Evolutionary conservation across 2,113 vertebrate species (phyloP), one percentile per base, ranked within the genome.

Genomic region (Catharus bicknelli): DNA sequence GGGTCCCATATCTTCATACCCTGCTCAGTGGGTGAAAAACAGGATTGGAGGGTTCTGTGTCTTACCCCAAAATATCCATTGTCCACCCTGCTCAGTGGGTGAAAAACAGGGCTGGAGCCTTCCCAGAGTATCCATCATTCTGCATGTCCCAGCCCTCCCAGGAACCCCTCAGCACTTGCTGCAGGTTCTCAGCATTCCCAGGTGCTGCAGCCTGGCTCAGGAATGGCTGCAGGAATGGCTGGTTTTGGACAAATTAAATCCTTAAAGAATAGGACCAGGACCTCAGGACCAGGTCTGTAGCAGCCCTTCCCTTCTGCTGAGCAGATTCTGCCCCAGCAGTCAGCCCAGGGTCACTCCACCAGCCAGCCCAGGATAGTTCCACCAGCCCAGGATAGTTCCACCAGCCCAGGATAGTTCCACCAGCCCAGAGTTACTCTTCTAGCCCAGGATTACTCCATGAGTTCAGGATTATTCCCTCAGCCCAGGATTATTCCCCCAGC

Each of bases 371-470:
- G 68, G 5, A 19, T 7, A 1, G 11, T 10, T 8, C 29, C 29
- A 0, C 8, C 9, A 61, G 15, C 13, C 4, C 27, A 15, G 21
- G 9, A 6, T 27, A 0, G 3, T 0, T 6, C 22, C 13, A 0
- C 11, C 9, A 61, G 11, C 16, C 5, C 29, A 27, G 47, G 5
- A 4, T 14, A 7, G 4, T 50, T 50, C 48, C 48, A 14, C 23
- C 48, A 48, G 7, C 48, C 4, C 48, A 23, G 21, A 3, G 5
- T 18, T 1, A 3, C 1, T 4, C 16, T 12, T 1, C 9, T 5
- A 38, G 2, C 5, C 3, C 34, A 19, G 15, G 3, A 21, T 32
- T 0, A 3, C 16, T 43, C 42, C 42, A 43, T 43, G 42, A 43
- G 16, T 3, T 7, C 40, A n/a, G 13, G 7, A 7, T 26, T 0